phyloP scores from a whole-genome alignment of 2,113 vertebrate species.

The Rhizomys pruinosus region DNA sequence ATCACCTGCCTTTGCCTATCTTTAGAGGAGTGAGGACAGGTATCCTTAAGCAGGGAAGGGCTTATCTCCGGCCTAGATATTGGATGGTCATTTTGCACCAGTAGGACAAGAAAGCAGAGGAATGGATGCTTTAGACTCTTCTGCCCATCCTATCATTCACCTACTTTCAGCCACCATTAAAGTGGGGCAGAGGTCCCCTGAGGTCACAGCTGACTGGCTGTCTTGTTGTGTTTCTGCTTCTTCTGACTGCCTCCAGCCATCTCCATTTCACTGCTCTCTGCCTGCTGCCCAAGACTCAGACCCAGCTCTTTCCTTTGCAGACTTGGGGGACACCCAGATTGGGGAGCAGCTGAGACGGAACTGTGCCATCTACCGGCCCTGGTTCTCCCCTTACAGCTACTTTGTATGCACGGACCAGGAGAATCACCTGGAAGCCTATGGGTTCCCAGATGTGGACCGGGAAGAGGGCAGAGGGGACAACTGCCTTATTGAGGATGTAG shows the following conservation, averaged over 20 bases:
- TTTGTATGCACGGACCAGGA: conserved; percentile 48
- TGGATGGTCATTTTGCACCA: neutral
- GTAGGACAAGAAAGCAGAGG: neutral
- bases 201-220: too few species aligned
- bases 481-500: neutral
- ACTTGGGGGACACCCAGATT: neutral
- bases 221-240: neutral
- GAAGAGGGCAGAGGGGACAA: neutral
- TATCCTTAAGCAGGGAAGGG: neutral
- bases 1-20: neutral
- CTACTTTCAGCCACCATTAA: neutral
- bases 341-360: neutral
- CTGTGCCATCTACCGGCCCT: conserved; percentile 79
- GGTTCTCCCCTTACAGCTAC: conserved; percentile 84
- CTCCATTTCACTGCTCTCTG: neutral
- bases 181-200: neutral
- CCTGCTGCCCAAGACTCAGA: neutral
- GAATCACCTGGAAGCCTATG: neutral
- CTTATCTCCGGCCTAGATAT: neutral
- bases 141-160: neutral
- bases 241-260: neutral
- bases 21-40: neutral
- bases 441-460: conserved; percentile 24
- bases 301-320: conserved; percentile 53
- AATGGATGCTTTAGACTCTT: fast-evolving